Conservation (phyloP, 2,113 vertebrate species). For the Oncorhynchus tshawytscha region DNA sequence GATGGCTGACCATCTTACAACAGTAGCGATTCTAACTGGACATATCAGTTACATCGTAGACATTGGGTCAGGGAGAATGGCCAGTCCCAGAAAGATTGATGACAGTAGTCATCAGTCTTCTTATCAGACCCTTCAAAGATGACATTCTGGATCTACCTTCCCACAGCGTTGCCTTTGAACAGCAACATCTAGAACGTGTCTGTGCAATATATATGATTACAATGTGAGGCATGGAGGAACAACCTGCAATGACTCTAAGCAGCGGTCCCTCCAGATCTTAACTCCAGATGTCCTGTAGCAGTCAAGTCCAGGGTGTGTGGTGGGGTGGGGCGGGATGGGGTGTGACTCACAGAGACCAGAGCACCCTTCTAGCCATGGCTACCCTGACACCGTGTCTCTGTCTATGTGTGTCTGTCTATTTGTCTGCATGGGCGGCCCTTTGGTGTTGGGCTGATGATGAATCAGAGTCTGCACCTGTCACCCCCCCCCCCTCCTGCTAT, state of each 20-base stretch:
- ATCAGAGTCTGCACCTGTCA: slow-evolving; percentile 14
- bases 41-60: no score
- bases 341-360: neutral
- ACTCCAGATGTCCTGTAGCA: neutral
- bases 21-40: neutral
- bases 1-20: no score
- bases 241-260: neutral
- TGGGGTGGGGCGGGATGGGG: neutral
- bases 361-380: neutral
- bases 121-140: neutral
- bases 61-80: neutral
- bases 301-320: neutral
- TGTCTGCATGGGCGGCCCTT: neutral
- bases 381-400: neutral
- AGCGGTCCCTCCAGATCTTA: neutral
- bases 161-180: neutral
- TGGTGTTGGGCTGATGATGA: slow-evolving; percentile 1
- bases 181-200: neutral
- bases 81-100: neutral
- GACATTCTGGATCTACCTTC: neutral
- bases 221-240: neutral
- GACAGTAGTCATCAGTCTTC: neutral
- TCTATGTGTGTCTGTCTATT: neutral
- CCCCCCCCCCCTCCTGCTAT: neutral
- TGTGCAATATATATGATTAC: neutral